Conservation (phyloP, 1,140 invertebrate species). For the Apis florea region DNA sequence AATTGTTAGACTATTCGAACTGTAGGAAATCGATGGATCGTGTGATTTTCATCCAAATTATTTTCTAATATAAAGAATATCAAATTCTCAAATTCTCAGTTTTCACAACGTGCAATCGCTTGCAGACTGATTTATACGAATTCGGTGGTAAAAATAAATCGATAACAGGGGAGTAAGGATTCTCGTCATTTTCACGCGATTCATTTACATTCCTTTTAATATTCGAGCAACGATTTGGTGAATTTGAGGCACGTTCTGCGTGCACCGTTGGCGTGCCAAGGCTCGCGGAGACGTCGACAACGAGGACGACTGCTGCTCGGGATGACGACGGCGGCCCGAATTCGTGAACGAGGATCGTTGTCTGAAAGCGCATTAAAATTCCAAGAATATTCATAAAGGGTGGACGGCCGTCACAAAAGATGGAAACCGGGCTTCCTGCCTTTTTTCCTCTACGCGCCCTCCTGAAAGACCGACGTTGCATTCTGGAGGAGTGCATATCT, state of each 20-base stretch:
- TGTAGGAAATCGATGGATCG: too few relatives aligned
- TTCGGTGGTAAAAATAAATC: neutral
- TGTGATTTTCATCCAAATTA: too few relatives aligned
- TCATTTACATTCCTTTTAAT: slow-evolving; percentile 41
- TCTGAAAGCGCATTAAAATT: slow-evolving; percentile 42
- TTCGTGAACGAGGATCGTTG: slow-evolving; percentile 38
- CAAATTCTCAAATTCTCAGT: too few relatives aligned
- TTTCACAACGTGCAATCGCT: too few relatives aligned
- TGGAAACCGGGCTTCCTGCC: neutral
- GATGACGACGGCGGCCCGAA: slow-evolving; percentile 13
- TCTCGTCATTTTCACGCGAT: neutral
- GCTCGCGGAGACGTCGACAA: neutral
- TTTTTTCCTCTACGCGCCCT: neutral
- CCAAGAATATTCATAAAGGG: slow-evolving; percentile 47
- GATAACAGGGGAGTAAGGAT: neutral
- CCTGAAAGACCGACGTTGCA: slow-evolving; percentile 51
- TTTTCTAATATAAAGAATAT: too few relatives aligned
- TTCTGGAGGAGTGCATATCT: slow-evolving; percentile 30
- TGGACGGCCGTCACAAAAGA: slow-evolving; percentile 3
- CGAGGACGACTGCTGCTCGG: neutral
- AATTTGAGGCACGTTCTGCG: slow-evolving; percentile 32
- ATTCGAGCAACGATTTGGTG: slow-evolving; percentile 23
- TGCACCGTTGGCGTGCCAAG: slow-evolving; percentile 26
- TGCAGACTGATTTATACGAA: too few relatives aligned
- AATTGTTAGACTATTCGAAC: too few relatives aligned